Evolutionary conservation across 2,113 vertebrate species (phyloP), one percentile per base, ranked within the genome.

Genomic region (Athene noctua): DNA sequence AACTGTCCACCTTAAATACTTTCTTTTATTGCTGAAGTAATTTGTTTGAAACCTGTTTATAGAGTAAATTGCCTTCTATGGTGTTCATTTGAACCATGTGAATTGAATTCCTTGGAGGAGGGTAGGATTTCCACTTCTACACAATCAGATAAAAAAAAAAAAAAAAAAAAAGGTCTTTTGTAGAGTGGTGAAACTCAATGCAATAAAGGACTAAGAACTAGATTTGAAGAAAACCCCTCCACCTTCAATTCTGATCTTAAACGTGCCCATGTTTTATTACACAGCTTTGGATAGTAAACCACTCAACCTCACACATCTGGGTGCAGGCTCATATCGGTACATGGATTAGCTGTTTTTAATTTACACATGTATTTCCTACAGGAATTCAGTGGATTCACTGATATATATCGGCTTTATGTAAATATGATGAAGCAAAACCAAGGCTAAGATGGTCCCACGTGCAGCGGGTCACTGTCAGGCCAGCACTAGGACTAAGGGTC

Each of bases 31-130:
- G 87, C 83, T 77, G 85, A 79, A 96, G 85, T 95, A 89, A 97
- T 97, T 97, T 97, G 85, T 86, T 95, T 96, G 93, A 96, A 97
- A 95, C 75, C 42, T 78, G 87, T 94, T 97, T 92, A 96, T 73
- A 88, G 70, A 95, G 63, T 83, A 97, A 97, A 97, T 84, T 96
- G 80, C 70, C 75, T 97, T 97, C 86, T 91, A 36, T 32, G 54
- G 81, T 92, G 81, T 70, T 79, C 66, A 94, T 81, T 78, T 93
- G 85, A 96, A 96, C 84, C 42, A 72, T 27, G 66, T 51, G 95
- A 47, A 92, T 66, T 75, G 70, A 89, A 89, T 66, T 66, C 70
- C 67, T 51, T 66, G 63, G 89, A 65, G 71, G 51, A 92, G 55
- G 81, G 81, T 49, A 73, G 42, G 54, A 89, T 86, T 95, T 92